Percentiles rank a stretch among this genome's conserved stretches.
Evolutionary conservation across 2,113 vertebrate species (phyloP).

Genomic region (Gasterosteus aculeatus): DNA sequence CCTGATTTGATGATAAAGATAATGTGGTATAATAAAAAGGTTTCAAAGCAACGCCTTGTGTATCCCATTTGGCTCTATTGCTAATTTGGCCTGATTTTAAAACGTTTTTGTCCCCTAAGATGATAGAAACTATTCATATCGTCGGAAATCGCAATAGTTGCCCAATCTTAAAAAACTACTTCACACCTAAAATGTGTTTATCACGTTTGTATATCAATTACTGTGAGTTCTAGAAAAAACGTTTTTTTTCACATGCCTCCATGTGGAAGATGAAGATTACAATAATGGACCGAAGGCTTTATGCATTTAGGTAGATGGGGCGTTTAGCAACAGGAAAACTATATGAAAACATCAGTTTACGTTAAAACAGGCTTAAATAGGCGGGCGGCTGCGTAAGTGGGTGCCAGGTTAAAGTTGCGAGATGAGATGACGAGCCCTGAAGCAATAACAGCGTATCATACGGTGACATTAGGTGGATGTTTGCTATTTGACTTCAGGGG

Average conservation of each 20-base stretch:
- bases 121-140: slow-evolving; percentile 19
- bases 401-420: slow-evolving; percentile 38
- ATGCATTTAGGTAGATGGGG: not conserved
- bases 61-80: not conserved
- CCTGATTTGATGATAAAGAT: not conserved
- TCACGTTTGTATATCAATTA: not conserved
- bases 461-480: slow-evolving; percentile 29
- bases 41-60: slow-evolving; percentile 16
- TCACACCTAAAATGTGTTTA: not conserved
- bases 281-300: not conserved
- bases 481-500: slow-evolving; percentile 32
- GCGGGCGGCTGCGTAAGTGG: not conserved
- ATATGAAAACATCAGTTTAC: not conserved
- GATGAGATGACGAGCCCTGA: slow-evolving; percentile 33
- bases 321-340: not conserved
- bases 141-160: slow-evolving; percentile 44
- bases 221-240: not conserved
- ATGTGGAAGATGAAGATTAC: not conserved
- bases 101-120: slow-evolving; percentile 9
- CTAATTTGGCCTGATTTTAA: slow-evolving; percentile 5
- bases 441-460: slow-evolving; percentile 32
- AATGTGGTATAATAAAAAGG: not conserved
- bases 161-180: not conserved
- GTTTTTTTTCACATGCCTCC: not conserved
- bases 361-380: not conserved